Evolutionary conservation across 2,888 invertebrate genomes (phyloP), one percentile per base, ranked within the genome.

Genomic region (Subacronicta megacephala): DNA sequence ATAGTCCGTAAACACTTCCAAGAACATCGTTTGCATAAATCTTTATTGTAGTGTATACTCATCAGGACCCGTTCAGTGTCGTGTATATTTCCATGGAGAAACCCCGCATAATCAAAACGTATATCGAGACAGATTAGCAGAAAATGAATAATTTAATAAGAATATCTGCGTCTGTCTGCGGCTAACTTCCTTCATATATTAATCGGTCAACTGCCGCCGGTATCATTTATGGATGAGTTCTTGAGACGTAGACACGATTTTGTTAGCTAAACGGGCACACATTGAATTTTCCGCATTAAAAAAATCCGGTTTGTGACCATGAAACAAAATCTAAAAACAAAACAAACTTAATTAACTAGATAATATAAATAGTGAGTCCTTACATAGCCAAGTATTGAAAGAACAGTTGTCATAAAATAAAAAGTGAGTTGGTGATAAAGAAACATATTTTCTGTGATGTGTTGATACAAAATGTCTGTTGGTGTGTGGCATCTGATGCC

Each of bases 401-500:
- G 7, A 18, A 31, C 13, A 26, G 60, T 45, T 38, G 55, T 52
- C 49, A 61, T n/a, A n/a, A n/a, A n/a, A n/a, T n/a, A 41, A 13
- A 26, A 37, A 54, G 44, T 47, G 62, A 55, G 47, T 43, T 53
- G 62, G 62, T 65, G 55, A 50, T 54, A 40, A 45, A 54, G 20
- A 18, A 26, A 40, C 7, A 43, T 53, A 56, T 52, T 44, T 43
- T 42, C 16, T 69, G 82, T 84, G 72, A 83, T 85, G 85, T 77
- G 61, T 62, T 83, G 69, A 80, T 60, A 62, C 62, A 84, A 57
- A 43, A 90, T 92, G 91, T 87, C 89, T 33, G 75, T 78, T 58
- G 89, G 84, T 47, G 87, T 91, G 61, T 91, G 93, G 89, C 91
- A 93, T 71, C 69, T 94, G 76, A 83, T 94, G 87, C 94, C 92